Base-by-base conservation (phyloP, 1,140 invertebrate genomes). In the Adoxophyes honmai region DNA sequence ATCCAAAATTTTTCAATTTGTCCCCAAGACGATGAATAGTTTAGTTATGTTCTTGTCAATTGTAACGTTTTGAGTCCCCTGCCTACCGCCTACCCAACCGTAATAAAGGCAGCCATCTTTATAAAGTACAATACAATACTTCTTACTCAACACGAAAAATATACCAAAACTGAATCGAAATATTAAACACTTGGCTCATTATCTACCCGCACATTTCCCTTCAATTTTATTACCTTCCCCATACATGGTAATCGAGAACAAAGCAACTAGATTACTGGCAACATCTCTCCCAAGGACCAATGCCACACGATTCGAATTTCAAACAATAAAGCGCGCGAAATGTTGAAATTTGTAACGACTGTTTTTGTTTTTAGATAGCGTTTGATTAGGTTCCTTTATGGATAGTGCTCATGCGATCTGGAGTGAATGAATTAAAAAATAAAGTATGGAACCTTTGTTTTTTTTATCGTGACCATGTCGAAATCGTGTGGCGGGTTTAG, bases 231-330 rank as follows among this genome's bases (percentile, higher is more conserved):
- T n/a, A 18, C 42, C n/a, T 48, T 48, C 42, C 42, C 42, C 42
- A 44, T 48, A 48, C 42, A 48, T 18, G 42, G 42, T 48, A 48
- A 48, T 48, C 21, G 42, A 48, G 42, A 48, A 48, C 42, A 48
- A 48, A 48, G 42, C 42, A 48, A 48, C 42, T 48, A 48, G 42
- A 48, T 48, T 48, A 48, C 42, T 48, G 21, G 16, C 16, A 48
- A 48, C 42, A 48, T 48, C 42, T 48, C 42, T 48, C 42, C 42
- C 42, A 48, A 48, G 42, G 42, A 48, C 18, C 42, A 48, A 48
- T 48, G 42, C 10, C 18, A 21, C 42, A 48, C 42, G 42, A 48
- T 48, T 48, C 42, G 42, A 48, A 48, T 48, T 48, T 48, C 42
- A 48, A 48, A 48, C 42, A 48, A 48, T 48, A 48, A 21, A 48